Evolutionary conservation across 2,113 vertebrate genomes (phyloP).

Genomic region (Alethe castanea): DNA sequence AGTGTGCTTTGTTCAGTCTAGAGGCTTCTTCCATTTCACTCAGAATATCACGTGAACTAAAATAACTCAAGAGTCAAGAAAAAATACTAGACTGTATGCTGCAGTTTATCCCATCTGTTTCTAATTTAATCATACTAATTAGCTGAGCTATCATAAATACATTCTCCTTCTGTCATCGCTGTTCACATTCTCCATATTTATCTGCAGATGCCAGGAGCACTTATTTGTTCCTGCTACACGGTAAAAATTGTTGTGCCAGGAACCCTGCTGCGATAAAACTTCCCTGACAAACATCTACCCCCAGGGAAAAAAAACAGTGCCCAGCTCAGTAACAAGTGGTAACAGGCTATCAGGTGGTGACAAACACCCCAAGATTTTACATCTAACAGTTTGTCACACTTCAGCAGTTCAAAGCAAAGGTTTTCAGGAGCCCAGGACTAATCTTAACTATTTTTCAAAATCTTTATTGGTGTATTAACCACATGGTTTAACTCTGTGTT

Average conservation of each 20-base stretch:
- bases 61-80: background rate
- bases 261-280: background rate
- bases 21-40: background rate
- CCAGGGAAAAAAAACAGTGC: background rate
- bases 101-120: constrained; percentile 5
- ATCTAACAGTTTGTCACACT: background rate
- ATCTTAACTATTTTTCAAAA: background rate
- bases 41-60: background rate
- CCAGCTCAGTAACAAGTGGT: background rate
- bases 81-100: background rate
- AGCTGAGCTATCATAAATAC: constrained; percentile 34
- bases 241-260: background rate
- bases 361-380: background rate
- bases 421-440: background rate
- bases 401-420: background rate
- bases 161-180: constrained; percentile 23
- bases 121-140: constrained; percentile 39
- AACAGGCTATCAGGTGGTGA: background rate
- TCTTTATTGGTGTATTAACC: background rate
- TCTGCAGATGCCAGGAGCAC: constrained; percentile 28
- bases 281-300: background rate
- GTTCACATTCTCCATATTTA: constrained; percentile 14
- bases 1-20: background rate
- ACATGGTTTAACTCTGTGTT: background rate
- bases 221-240: background rate